Conservation (phyloP, 2,888 invertebrate species). For the Trichacis sp. region DNA sequence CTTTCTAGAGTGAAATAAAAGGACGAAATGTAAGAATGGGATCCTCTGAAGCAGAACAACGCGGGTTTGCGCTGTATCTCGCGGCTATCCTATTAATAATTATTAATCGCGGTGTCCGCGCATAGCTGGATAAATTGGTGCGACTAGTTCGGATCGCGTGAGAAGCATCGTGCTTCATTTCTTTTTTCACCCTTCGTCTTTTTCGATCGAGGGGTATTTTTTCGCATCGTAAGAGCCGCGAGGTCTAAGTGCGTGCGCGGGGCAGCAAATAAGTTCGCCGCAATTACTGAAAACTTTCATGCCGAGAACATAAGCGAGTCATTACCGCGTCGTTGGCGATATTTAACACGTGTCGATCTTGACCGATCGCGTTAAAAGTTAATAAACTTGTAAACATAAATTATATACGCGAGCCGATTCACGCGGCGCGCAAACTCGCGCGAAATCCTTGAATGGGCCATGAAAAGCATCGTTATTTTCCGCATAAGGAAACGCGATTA, state of each 20-base stretch:
- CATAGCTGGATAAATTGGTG: constrained; percentile 48
- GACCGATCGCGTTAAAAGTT: too few species aligned
- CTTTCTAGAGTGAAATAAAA: constrained; percentile 15
- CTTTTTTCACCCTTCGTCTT: neutral
- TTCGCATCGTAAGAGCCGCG: neutral
- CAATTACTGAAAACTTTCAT: neutral
- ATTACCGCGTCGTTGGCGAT: too few species aligned
- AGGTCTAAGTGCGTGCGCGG: neutral
- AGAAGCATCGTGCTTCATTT: neutral
- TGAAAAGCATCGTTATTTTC: constrained; percentile 18
- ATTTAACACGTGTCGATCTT: too few species aligned
- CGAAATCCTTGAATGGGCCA: constrained; percentile 28
- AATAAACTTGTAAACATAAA: too few species aligned
- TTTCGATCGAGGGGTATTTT: neutral
- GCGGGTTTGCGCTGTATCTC: too few species aligned
- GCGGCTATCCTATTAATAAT: constrained; percentile 57
- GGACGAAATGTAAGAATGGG: constrained; percentile 14
- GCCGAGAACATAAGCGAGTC: too few species aligned
- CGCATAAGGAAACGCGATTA: constrained; percentile 33
- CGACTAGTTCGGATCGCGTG: constrained; percentile 20
- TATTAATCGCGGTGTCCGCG: constrained; percentile 54
- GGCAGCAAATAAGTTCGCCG: neutral
- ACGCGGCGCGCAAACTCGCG: neutral
- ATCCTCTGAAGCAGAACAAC: constrained; percentile 47
- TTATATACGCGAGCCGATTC: too few species aligned